Conservation (phyloP, 2,888 invertebrate species). For the Caprella mutica region DNA sequence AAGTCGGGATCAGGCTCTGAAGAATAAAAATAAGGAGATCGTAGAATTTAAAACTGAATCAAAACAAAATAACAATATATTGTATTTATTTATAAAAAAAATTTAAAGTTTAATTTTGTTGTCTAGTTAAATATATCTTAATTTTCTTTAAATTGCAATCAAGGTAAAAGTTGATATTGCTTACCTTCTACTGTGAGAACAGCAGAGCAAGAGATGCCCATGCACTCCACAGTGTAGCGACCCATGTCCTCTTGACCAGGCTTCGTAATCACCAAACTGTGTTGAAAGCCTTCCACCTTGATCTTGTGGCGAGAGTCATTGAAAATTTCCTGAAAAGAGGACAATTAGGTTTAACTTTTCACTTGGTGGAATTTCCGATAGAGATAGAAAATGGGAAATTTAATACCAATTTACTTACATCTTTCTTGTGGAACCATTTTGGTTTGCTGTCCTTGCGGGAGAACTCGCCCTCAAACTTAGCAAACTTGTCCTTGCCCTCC, state of each 20-base stretch:
- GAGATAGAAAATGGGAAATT: background rate
- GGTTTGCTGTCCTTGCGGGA: conserved; percentile 91
- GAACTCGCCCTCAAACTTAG: conserved; percentile 84
- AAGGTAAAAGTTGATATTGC: too few relatives aligned
- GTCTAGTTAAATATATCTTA: too few relatives aligned
- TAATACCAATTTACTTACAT: conserved; percentile 54
- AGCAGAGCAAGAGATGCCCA: conserved; percentile 73
- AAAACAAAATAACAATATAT: too few relatives aligned
- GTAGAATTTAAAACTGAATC: too few relatives aligned
- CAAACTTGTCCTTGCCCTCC: conserved; percentile 93
- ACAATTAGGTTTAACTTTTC: background rate
- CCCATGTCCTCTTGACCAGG: conserved; percentile 96
- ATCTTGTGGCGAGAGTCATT: conserved; percentile 94
- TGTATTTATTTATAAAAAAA: too few relatives aligned
- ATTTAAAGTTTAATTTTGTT: too few relatives aligned
- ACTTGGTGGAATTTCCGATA: background rate
- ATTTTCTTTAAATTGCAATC: too few relatives aligned
- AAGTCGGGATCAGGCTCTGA: conserved; percentile 90
- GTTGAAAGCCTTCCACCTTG: conserved; percentile 78
- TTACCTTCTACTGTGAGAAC: conserved; percentile 84
- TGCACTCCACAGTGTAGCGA: conserved; percentile 90
- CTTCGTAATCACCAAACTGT: conserved; percentile 74
- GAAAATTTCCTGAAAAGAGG: conserved; percentile 66
- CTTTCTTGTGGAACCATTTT: conserved; percentile 82
- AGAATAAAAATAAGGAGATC: too few relatives aligned